Evolutionary conservation across 2,888 invertebrate species (phyloP), one percentile per base, ranked within the genome.

Genomic region (Sesia bembeciformis): DNA sequence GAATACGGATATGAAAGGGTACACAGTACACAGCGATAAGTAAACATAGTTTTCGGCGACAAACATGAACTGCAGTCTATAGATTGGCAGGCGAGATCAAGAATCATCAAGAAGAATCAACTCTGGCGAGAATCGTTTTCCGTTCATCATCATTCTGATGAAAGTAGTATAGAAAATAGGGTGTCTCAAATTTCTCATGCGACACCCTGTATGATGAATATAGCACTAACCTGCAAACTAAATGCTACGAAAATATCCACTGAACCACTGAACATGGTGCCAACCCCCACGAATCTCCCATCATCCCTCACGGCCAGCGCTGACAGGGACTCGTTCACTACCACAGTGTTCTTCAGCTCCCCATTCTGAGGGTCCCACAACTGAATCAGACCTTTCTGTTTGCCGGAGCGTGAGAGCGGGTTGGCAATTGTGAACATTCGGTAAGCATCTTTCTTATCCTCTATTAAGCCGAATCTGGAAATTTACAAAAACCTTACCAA

Each of bases 231-330:
- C 91, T 97, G 96, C 70, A 98, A 91, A 84, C 96, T 98, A 81
- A 97, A 98, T 51, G 97, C 95, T 62, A 97, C 92, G 72, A 96
- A 96, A 64, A 98, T 94, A 62, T 95, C 94, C 7, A 98, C 96
- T 66, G 95, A 96, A 52, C 98, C 98, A 56, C 95, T 95, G 72
- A 95, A 95, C 95, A 98, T 97, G 49, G 97, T 97, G 5, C 98
- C 98, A 8, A 97, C 93, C 55, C 96, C 97, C 2, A 98, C 92
- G 84, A 96, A 99, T 57, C 95, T 90, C 0, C 98, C 98, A 87
- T 98, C 97, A 78, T 97, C 96, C 56, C 97, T 91, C 40, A 96
- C 96, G 0, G 97, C 95, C 60, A 97, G 87, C 8, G 97, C 96
- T 3, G 96, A 94, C 40, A 97, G 83, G 57, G 94, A 93, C 83